Conservation (phyloP, 2,888 invertebrate species). For the Rhorus exstirpatorius region DNA sequence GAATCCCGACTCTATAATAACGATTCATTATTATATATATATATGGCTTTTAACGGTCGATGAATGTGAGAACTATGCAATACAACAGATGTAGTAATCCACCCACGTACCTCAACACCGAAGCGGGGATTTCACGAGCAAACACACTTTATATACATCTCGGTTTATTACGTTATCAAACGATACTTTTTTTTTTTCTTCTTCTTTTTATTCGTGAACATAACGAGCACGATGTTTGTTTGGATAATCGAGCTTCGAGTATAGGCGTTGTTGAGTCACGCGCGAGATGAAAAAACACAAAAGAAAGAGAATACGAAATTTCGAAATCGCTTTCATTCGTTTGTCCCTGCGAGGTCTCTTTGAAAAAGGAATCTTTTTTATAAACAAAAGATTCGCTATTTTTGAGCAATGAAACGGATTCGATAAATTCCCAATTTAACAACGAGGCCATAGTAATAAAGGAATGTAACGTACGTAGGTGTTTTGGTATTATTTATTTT, state of each 20-base stretch:
- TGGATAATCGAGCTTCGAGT: not conserved
- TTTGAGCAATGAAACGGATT: too few species aligned
- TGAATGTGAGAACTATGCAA: not conserved
- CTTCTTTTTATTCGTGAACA: slow-evolving; percentile 5
- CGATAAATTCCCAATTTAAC: too few species aligned
- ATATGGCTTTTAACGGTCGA: slow-evolving; percentile 8
- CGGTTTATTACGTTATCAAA: slow-evolving; percentile 14
- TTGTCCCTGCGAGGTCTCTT: too few species aligned
- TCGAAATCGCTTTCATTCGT: too few species aligned
- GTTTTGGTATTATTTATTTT: too few species aligned
- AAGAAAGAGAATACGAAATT: too few species aligned
- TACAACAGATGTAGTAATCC: slow-evolving; percentile 45
- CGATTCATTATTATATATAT: slow-evolving; percentile 3
- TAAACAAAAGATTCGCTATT: too few species aligned
- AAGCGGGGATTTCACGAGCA: slow-evolving; percentile 1
- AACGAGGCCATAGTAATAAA: too few species aligned
- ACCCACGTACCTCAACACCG: slow-evolving; percentile 13
- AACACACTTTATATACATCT: slow-evolving; percentile 19
- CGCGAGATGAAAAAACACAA: not conserved
- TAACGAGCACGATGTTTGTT: not conserved
- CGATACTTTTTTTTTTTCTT: not conserved
- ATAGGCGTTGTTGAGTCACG: not conserved
- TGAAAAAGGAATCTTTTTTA: too few species aligned
- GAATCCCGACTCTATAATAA: slow-evolving; percentile 68
- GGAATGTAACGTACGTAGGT: too few species aligned